phyloP scores from a whole-genome alignment of 2,113 vertebrate species.

The Notarius quadriscutis region DNA sequence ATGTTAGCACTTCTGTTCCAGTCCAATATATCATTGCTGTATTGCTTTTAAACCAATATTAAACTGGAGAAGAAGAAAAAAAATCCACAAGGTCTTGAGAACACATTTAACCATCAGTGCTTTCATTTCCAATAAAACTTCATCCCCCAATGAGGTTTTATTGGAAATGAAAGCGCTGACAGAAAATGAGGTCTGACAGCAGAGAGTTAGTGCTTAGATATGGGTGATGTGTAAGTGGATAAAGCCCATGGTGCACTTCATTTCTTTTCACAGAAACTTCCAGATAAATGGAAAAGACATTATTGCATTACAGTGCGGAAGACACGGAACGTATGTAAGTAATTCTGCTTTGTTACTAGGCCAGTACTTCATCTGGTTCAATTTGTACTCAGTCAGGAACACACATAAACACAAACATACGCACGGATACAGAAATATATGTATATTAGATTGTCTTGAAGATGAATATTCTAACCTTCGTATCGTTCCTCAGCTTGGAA shows the following conservation, averaged over 20 bases:
- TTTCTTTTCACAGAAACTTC: not conserved
- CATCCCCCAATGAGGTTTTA: conserved; percentile 11
- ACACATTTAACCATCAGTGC: conserved; percentile 11
- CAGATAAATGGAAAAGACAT: not conserved
- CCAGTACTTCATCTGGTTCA: not conserved
- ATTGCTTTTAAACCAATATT: not conserved
- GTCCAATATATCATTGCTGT: not conserved
- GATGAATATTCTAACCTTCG: not conserved
- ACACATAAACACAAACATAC: not conserved
- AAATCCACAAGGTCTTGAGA: not conserved
- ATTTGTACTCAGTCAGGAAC: not conserved
- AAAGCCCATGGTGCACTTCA: not conserved
- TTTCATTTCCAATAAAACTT: conserved; percentile 38
- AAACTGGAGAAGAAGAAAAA: not conserved
- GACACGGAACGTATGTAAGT: not conserved
- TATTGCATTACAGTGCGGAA: not conserved
- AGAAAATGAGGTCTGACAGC: conserved; percentile 15
- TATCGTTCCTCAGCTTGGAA: conserved; percentile 3
- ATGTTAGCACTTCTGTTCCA: not conserved
- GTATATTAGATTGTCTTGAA: not conserved
- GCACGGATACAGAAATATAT: not conserved
- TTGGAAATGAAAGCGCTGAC: conserved; percentile 27
- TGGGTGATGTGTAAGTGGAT: conserved; percentile 11
- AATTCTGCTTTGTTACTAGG: not conserved
- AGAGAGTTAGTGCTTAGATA: conserved; percentile 12